phyloP scores from a whole-genome alignment of 2,888 invertebrate species.

The Dasysyrphus tricinctus region DNA sequence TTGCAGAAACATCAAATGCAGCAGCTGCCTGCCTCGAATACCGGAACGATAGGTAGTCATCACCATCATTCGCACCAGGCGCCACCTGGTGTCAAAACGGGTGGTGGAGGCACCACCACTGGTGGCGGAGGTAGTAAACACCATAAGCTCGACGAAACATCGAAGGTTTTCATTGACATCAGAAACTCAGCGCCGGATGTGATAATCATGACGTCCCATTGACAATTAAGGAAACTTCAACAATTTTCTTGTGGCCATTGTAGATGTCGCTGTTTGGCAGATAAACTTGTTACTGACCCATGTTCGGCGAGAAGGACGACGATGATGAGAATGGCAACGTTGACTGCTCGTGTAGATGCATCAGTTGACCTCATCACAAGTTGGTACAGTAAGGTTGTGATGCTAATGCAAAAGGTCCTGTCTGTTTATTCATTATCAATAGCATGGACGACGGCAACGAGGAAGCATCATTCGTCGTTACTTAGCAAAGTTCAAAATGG shows the following conservation, averaged over 20 bases:
- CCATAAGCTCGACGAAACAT: constrained; percentile 81
- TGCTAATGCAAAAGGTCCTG: constrained; percentile 2
- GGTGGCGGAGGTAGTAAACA: constrained; percentile 75
- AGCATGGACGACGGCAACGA: neutral
- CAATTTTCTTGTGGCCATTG: constrained; percentile 67
- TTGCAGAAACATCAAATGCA: constrained; percentile 79
- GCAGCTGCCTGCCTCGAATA: constrained; percentile 69
- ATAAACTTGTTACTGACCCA: constrained; percentile 22
- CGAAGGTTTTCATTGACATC: constrained; percentile 91
- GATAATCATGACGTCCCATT: constrained; percentile 90
- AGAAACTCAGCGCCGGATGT: constrained; percentile 96
- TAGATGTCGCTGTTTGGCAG: constrained; percentile 48
- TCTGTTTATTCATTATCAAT: constrained; percentile 28
- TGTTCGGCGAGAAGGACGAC: constrained; percentile 2
- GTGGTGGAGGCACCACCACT: constrained; percentile 35
- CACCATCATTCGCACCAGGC: constrained; percentile 73
- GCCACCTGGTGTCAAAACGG: constrained; percentile 14
- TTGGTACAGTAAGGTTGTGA: constrained; percentile 42
- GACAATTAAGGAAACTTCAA: constrained; percentile 84
- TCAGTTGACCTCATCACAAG: constrained; percentile 42
- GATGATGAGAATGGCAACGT: neutral
- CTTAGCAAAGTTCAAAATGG: constrained; percentile 16
- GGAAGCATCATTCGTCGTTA: neutral
- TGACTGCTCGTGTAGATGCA: neutral
- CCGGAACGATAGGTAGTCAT: constrained; percentile 69